Evolutionary conservation across 2,113 vertebrate species (phyloP), one percentile per base, ranked within the genome.

Genomic region (Chloropsis cyanopogon): DNA sequence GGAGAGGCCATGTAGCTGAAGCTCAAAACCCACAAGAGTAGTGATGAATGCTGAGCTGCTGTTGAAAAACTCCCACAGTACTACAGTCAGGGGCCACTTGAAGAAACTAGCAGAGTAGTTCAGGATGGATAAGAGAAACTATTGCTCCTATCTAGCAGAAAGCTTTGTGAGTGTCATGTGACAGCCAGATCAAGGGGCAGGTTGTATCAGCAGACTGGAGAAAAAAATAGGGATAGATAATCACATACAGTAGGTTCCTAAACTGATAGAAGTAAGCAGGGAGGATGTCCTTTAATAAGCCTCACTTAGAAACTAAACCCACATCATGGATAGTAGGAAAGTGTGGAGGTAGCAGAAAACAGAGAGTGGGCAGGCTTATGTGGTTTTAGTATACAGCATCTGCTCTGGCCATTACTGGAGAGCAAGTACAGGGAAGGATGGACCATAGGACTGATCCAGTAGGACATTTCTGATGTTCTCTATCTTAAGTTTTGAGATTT

Each of bases 151-250:
- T 75, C 14, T 22, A 53, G 26, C 44, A 78, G 14, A 26, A 24
- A 78, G 29, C 5, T 82, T 71, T 0, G 2, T n/a, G 23, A 90
- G 29, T 33, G 26, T 46, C 33, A 21, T 24, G 16, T 49, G 41
- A 20, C 1, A 4, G 49, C 28, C 71, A 22, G 26, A 44, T 50
- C 68, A 70, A 24, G 23, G 75, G 23, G 18, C 23, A 75, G 23
- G 21, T 47, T 78, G 14, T 39, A 50, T 71, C 0, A 0, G 12
- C 9, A 85, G 35, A 29, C 14, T 92, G 33, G 2, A 19, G n/a
- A 17, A 41, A 35, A 64, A 15, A 21, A 6, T 7, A 1, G 0
- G 8, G 49, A 4, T 49, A 44, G 52, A 23, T 41, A 47, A 24
- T 59, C 21, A 46, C 21, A 28, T 29, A 25, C 18, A 29, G 7